These are phyloP conservation scores for Deroplatys truncata DNA, from an alignment of 2,888 invertebrate species.

Conservation along the genomic window DNA sequence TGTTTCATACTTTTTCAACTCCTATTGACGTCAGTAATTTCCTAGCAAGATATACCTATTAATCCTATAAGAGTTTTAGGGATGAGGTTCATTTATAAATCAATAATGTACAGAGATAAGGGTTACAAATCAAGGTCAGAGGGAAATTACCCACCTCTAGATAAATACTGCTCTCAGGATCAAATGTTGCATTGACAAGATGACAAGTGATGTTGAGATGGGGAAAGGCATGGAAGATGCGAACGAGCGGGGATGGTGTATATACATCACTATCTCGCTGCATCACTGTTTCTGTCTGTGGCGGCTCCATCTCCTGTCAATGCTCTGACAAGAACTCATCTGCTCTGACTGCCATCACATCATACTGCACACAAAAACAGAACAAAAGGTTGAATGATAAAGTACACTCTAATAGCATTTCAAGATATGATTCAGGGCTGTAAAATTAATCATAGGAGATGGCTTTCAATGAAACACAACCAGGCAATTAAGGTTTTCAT, in stretches of 20 bases:
- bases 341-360: background rate
- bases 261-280: background rate
- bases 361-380: background rate
- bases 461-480: too few species aligned
- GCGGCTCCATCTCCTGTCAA: conserved; percentile 4
- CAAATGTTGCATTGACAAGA: conserved; percentile 86
- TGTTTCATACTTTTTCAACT: too few species aligned
- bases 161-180: conserved; percentile 84
- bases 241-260: conserved; percentile 76
- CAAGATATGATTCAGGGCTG: too few species aligned
- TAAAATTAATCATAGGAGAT: too few species aligned
- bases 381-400: background rate
- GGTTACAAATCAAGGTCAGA: background rate
- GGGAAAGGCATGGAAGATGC: conserved; percentile 83
- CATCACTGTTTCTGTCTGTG: background rate
- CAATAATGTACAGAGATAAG: background rate
- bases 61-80: background rate
- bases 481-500: too few species aligned
- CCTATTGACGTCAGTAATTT: too few species aligned
- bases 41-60: too few species aligned
- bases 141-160: conserved; percentile 64
- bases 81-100: background rate
- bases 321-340: background rate
- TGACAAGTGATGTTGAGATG: conserved; percentile 90
- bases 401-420: too few species aligned